These are phyloP conservation scores for Campoletis raptor DNA, from an alignment of 2,888 invertebrate species.

Conservation along the genomic window DNA sequence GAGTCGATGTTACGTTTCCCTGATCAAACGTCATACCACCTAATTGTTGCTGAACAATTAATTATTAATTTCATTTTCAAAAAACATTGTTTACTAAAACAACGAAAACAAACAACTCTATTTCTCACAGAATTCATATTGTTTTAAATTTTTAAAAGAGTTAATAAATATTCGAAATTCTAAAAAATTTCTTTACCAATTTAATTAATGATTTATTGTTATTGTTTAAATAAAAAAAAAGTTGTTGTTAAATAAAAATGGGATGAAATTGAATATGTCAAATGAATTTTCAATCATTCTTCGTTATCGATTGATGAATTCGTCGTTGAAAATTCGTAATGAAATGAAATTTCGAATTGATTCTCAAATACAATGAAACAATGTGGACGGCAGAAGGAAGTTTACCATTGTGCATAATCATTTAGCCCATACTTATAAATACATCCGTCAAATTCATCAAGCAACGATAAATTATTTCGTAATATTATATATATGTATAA, in stretches of 20 bases:
- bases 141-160: too few species aligned
- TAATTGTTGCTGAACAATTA: not conserved
- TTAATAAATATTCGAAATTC: too few species aligned
- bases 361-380: not conserved
- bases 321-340: not conserved
- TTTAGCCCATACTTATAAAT: not conserved
- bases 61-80: not conserved
- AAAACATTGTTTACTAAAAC: not conserved
- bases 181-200: not conserved
- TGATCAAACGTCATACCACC: not conserved
- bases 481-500: not conserved
- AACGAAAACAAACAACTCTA: not conserved
- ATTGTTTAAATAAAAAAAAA: not conserved
- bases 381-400: not conserved
- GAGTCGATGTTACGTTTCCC: not conserved
- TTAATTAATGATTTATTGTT: too few species aligned
- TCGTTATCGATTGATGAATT: not conserved
- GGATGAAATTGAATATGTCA: not conserved
- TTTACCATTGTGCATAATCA: not conserved
- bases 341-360: not conserved
- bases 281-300: not conserved
- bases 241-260: not conserved
- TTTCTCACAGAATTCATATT: too few species aligned
- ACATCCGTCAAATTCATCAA: conserved; percentile 13
- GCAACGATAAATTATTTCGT: conserved; percentile 13